Conservation (phyloP, 2,113 vertebrate genomes). For the Barbus barbus region DNA sequence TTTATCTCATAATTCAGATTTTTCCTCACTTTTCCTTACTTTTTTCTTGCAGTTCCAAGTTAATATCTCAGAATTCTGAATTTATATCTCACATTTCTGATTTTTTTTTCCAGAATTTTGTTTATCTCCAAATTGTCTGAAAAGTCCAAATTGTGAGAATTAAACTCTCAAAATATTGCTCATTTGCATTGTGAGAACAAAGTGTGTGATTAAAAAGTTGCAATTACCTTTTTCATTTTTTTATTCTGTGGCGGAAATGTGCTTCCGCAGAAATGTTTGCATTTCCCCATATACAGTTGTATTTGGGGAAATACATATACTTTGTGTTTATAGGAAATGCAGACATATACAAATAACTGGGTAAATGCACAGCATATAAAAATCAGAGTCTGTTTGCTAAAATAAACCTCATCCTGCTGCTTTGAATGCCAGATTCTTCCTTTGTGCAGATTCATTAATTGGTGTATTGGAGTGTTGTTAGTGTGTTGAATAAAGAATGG, state of each 20-base stretch:
- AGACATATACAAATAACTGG: neutral
- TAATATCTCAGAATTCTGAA: no score
- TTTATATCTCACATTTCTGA: neutral
- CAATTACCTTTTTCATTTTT: no score
- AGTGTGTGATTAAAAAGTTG: no score
- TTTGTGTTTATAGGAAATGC: neutral
- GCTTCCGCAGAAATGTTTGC: neutral
- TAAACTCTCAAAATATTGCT: neutral
- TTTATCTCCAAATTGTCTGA: neutral
- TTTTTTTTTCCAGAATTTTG: neutral
- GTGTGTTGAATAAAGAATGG: constrained; percentile 9
- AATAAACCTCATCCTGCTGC: neutral
- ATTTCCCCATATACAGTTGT: neutral
- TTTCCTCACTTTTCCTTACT: no score
- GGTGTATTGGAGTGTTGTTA: neutral
- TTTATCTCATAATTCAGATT: no score
- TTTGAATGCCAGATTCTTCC: neutral
- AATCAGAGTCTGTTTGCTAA: neutral
- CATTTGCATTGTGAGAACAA: no score
- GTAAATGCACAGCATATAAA: neutral
- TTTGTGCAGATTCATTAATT: constrained; percentile 27
- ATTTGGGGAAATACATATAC: no score
- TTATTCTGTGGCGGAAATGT: no score
- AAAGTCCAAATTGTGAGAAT: no score
- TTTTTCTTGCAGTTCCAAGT: no score